phyloP scores from a whole-genome alignment of 2,797 vertebrate genomes.

The Chromobotia macracanthus region DNA sequence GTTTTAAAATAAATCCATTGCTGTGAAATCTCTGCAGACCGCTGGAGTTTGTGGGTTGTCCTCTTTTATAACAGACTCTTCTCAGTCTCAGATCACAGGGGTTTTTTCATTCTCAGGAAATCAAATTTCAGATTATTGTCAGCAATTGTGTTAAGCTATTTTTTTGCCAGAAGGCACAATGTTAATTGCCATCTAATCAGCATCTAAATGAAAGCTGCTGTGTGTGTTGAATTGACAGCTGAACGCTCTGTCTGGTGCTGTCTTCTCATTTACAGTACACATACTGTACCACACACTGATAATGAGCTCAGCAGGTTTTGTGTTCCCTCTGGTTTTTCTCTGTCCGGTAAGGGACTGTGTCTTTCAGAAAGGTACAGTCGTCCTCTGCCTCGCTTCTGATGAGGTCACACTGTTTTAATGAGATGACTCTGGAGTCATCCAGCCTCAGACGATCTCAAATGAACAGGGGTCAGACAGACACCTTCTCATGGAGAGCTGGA shows the following conservation, averaged over 20 bases:
- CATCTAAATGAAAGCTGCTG: background rate
- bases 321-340: background rate
- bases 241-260: background rate
- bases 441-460: no score
- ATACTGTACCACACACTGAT: background rate
- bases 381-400: conserved; percentile 13
- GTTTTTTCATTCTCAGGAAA: no score
- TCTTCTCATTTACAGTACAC: conserved; percentile 34
- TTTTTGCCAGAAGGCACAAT: conserved; percentile 12
- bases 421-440: conserved; percentile 41
- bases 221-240: background rate
- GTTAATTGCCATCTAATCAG: conserved; percentile 19
- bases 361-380: conserved; percentile 22
- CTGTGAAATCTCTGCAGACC: no score
- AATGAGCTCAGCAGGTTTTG: conserved; percentile 33
- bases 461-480: background rate
- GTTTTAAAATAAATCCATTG: conserved; percentile 19
- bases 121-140: background rate
- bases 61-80: background rate
- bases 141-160: background rate
- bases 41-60: conserved; percentile 15
- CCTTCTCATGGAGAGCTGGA: background rate
- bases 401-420: conserved; percentile 49
- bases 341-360: conserved; percentile 1
- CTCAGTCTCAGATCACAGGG: background rate